phyloP scores from a whole-genome alignment of 2,113 vertebrate genomes.

The Corythoichthys intestinalis region DNA sequence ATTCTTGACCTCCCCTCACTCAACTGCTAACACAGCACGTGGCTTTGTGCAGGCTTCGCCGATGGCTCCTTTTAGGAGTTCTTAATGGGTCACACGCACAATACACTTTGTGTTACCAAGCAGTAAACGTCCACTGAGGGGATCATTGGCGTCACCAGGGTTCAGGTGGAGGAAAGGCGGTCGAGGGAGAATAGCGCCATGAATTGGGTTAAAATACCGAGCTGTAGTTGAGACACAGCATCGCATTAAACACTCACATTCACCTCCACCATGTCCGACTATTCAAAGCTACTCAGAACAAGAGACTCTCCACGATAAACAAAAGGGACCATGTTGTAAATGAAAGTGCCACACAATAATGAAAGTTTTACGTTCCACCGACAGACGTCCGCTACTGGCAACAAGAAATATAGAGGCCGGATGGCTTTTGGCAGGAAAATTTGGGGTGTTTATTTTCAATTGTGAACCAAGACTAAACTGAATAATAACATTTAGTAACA shows the following conservation, averaged over 20 bases:
- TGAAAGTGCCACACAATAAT: background rate
- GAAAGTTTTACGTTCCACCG: background rate
- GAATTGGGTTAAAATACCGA: background rate
- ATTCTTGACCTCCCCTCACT: conserved; percentile 59
- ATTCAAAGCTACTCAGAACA: conserved; percentile 6
- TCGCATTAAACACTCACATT: background rate
- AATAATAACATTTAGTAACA: background rate
- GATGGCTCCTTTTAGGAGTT: conserved; percentile 46
- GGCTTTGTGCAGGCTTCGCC: conserved; percentile 46
- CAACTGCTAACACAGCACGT: conserved; percentile 55
- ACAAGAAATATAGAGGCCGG: background rate
- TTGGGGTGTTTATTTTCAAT: background rate
- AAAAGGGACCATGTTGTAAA: conserved; percentile 1
- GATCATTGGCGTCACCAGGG: conserved; percentile 22
- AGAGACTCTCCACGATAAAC: background rate
- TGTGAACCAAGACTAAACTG: background rate
- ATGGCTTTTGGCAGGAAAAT: background rate
- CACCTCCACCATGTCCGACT: background rate
- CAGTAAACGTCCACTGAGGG: conserved; percentile 34
- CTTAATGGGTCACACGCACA: conserved; percentile 53
- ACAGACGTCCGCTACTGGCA: background rate
- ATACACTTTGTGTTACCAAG: conserved; percentile 40
- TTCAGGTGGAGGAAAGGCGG: conserved; percentile 39
- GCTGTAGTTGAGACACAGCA: background rate
- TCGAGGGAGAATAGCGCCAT: background rate